Percentiles rank a stretch among this genome's conserved stretches.
Conservation (phyloP, 2,113 vertebrate species). For the Platichthys stellatus region DNA sequence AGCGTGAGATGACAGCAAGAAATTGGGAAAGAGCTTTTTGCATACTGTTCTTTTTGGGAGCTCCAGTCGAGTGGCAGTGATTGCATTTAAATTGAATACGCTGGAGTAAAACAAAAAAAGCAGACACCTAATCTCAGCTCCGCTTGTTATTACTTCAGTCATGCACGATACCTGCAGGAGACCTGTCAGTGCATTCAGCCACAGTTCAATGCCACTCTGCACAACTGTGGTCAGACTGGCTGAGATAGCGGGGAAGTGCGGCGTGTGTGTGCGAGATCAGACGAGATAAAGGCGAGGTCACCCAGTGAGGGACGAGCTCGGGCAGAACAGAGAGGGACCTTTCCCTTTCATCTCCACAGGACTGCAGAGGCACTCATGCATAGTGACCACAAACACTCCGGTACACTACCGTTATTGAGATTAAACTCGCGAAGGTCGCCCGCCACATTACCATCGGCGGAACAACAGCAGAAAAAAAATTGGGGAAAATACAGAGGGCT, state of each 20-base stretch:
- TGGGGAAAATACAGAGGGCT: conserved; percentile 1
- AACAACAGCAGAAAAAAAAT: conserved; percentile 22
- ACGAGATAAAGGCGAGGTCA: conserved; percentile 68
- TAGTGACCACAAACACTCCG: conserved; percentile 45
- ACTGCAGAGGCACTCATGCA: conserved; percentile 43
- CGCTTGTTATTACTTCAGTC: neutral
- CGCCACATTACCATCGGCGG: conserved; percentile 51
- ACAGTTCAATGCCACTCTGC: conserved; percentile 30
- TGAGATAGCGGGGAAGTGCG: conserved; percentile 31
- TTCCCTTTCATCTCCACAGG: conserved; percentile 63
- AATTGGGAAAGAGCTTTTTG: conserved; percentile 18
- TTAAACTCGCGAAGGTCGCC: conserved; percentile 65
- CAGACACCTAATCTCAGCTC: conserved; percentile 1
- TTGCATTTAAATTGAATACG: conserved; percentile 24
- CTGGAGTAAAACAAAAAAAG: neutral
- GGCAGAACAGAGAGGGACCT: conserved; percentile 13
- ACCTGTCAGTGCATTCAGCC: neutral
- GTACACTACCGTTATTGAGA: conserved; percentile 41
- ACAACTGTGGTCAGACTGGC: conserved; percentile 23
- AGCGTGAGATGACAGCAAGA: conserved; percentile 33
- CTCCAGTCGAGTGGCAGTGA: neutral
- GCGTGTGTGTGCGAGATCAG: conserved; percentile 37
- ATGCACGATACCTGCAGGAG: neutral
- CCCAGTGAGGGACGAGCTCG: conserved; percentile 44
- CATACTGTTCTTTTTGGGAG: conserved; percentile 2